Conservation (phyloP, 2,888 invertebrate species). For the Trimorus sp. region DNA sequence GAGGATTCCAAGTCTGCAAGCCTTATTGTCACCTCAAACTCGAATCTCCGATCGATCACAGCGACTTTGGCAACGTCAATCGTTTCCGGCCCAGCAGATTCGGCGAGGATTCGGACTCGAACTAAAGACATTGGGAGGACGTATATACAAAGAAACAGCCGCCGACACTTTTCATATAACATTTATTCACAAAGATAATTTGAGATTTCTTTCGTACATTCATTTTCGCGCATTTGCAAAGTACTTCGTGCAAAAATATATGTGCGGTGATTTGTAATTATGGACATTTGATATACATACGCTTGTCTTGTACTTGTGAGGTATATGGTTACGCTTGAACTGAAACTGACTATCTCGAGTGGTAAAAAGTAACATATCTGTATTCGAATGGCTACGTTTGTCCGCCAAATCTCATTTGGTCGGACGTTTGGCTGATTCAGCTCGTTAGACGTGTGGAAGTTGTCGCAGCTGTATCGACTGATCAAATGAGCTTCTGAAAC, state of each 20-base stretch:
- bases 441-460: too few species aligned
- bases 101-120: slow-evolving; percentile 24
- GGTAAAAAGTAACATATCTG: slow-evolving; percentile 6
- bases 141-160: slow-evolving; percentile 11
- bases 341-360: slow-evolving; percentile 38
- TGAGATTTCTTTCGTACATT: slow-evolving; percentile 41
- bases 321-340: slow-evolving; percentile 44
- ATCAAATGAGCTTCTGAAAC: too few species aligned
- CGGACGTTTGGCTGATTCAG: too few species aligned
- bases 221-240: slow-evolving; percentile 51
- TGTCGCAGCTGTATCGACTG: too few species aligned
- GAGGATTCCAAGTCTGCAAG: too few species aligned
- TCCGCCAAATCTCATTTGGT: too few species aligned
- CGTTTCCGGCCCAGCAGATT: too few species aligned
- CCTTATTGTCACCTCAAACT: too few species aligned
- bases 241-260: slow-evolving; percentile 75
- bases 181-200: slow-evolving; percentile 60
- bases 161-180: slow-evolving; percentile 32
- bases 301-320: slow-evolving; percentile 61
- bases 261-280: slow-evolving; percentile 53
- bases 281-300: slow-evolving; percentile 62
- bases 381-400: too few species aligned
- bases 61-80: too few species aligned
- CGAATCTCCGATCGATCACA: too few species aligned
- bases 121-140: slow-evolving; percentile 23